Evolutionary conservation across 2,888 invertebrate species (phyloP), one percentile per base, ranked within the genome.

Genomic region (Limnephilus lunatus): DNA sequence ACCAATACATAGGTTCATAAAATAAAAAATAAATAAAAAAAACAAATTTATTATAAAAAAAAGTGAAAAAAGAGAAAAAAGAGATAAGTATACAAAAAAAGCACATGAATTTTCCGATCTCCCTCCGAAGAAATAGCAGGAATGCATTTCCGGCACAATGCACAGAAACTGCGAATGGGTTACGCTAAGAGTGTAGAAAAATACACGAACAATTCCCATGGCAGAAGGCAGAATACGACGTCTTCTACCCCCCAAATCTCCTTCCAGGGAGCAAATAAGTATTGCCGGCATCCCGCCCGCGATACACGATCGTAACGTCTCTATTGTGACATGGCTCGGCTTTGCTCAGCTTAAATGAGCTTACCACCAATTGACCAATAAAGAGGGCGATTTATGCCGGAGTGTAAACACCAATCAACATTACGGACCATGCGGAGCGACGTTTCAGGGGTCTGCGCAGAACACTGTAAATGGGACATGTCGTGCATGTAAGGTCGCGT

Each of bases 341-440:
- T 85, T 85, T n/a, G 85, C n/a, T 25, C 32, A 19, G 39, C 85
- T 85, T 39, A 39, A 35, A 85, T 68, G 25, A 68, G 53, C 25
- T 68, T 68, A 68, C 53, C 53, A n/a, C 39, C 85, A 39, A 44
- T 44, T 85, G 85, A 85, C 85, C 85, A 85, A 85, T 85, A 85
- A 39, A 85, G 35, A n/a, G 25, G 44, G 85, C 85, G 44, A 44
- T 44, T 44, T 85, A 85, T 85, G 85, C n/a, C 25, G n/a, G 39
- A 85, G 39, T 35, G 85, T 85, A 39, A 44, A 48, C 7, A 85
- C 85, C 85, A 85, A 85, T 85, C 85, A 85, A 44, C 85, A 44
- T 85, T 15, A 39, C 25, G 85, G 39, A 44, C 44, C n/a, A 25
- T n/a, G 35, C 39, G 85, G 85, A 68, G 19, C n/a, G 44, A 44